phyloP scores from a whole-genome alignment of 2,797 vertebrate species.

The Synanceia verrucosa region DNA sequence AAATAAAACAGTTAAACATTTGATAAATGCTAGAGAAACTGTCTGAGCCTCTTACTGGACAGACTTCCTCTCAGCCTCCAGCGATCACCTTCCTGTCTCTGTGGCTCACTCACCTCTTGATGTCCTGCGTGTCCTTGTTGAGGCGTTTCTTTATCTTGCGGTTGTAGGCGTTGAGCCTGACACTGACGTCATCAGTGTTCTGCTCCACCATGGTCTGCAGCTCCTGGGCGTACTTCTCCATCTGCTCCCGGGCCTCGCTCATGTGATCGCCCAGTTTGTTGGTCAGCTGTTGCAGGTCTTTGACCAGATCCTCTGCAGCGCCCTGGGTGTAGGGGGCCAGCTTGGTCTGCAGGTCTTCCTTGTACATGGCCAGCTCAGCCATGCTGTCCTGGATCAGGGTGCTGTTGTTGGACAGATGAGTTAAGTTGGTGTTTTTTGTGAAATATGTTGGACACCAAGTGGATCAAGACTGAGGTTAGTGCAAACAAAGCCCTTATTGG shows the following conservation, averaged over 20 bases:
- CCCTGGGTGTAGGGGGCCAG: conserved; percentile 75
- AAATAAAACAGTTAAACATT: too few species aligned
- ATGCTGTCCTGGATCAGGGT: conserved; percentile 82
- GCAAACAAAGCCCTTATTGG: neutral
- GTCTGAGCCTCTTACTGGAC: neutral
- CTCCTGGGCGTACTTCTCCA: conserved; percentile 79
- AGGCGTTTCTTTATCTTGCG: conserved; percentile 87
- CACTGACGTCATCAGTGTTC: conserved; percentile 72
- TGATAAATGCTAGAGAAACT: neutral
- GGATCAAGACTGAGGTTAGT: neutral
- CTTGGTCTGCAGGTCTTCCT: conserved; percentile 73
- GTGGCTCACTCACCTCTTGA: conserved; percentile 75
- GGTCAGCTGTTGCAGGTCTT: conserved; percentile 74
- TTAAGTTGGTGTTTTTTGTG: neutral
- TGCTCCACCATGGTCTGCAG: conserved; percentile 82
- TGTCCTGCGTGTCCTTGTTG: conserved; percentile 80
- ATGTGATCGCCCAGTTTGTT: conserved; percentile 72
- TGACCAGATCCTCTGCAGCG: conserved; percentile 42
- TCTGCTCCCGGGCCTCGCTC: conserved; percentile 70
- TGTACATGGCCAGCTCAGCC: conserved; percentile 79
- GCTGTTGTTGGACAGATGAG: conserved; percentile 53
- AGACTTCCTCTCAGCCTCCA: neutral
- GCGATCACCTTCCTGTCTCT: neutral
- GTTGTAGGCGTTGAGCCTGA: conserved; percentile 69
- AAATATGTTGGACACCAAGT: neutral